These are phyloP conservation scores for Ictalurus furcatus DNA, from an alignment of 2,113 vertebrate species.

Conservation along the genomic window DNA sequence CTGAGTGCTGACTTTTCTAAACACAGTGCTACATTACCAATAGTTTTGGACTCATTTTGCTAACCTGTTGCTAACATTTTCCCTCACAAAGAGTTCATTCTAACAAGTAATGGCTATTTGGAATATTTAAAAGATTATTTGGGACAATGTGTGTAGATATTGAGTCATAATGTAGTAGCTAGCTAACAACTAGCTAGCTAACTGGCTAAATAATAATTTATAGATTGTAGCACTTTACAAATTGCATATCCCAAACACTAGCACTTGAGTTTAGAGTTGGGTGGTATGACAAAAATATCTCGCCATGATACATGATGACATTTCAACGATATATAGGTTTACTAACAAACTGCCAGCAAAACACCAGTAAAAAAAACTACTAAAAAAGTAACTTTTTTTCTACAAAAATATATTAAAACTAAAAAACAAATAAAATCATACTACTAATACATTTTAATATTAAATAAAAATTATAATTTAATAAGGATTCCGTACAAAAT, in stretches of 20 bases:
- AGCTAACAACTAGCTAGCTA: not conserved
- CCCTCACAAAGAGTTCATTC: not conserved
- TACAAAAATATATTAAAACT: not conserved
- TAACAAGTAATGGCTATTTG: not conserved
- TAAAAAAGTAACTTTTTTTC: not conserved
- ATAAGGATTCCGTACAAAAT: not conserved
- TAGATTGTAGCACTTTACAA: not conserved
- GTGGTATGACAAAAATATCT: not conserved
- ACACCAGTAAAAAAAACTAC: not conserved
- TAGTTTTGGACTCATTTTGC: not conserved
- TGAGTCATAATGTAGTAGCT: not conserved
- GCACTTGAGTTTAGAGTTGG: not conserved
- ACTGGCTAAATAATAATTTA: not conserved
- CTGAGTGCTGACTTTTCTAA: slow-evolving; percentile 23
- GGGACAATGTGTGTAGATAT: not conserved
- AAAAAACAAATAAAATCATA: not conserved
- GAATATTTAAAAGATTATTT: not conserved
- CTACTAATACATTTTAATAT: not conserved
- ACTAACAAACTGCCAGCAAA: not conserved
- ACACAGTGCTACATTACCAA: not conserved
- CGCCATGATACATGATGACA: not conserved
- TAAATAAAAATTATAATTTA: not conserved
- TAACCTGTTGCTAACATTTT: not conserved
- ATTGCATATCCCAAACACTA: not conserved
- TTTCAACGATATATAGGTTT: not conserved